phyloP scores from a whole-genome alignment of 2,888 invertebrate genomes.

The Macrophya alboannulata region DNA sequence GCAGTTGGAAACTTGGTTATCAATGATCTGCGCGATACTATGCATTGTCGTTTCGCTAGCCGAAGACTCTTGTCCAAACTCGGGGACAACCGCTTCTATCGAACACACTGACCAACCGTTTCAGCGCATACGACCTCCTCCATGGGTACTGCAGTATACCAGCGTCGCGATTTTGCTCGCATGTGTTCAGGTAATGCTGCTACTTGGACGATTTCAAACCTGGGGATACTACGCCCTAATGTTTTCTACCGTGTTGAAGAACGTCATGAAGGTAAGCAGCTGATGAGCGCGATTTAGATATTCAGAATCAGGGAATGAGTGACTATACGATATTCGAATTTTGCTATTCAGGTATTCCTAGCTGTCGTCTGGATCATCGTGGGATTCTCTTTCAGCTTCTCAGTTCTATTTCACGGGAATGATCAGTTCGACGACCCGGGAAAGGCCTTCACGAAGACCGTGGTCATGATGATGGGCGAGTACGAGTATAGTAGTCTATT shows the following conservation, averaged over 20 bases:
- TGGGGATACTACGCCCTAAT: slow-evolving; percentile 83
- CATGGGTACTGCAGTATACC: slow-evolving; percentile 78
- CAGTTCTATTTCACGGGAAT: slow-evolving; percentile 80
- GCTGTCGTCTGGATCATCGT: slow-evolving; percentile 82
- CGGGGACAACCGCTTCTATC: neutral
- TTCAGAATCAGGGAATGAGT: neutral
- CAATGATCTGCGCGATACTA: slow-evolving; percentile 75
- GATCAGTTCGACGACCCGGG: slow-evolving; percentile 79
- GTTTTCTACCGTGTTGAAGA: slow-evolving; percentile 82
- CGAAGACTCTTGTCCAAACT: slow-evolving; percentile 53
- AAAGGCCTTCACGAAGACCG: slow-evolving; percentile 80
- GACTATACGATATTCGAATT: slow-evolving; percentile 62
- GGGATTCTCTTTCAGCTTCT: slow-evolving; percentile 83
- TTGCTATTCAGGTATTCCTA: slow-evolving; percentile 78
- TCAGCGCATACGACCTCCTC: slow-evolving; percentile 68
- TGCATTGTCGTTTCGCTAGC: slow-evolving; percentile 73
- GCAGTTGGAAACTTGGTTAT: slow-evolving; percentile 79
- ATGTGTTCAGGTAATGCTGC: slow-evolving; percentile 82
- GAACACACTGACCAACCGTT: slow-evolving; percentile 61
- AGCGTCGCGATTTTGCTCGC: slow-evolving; percentile 80
- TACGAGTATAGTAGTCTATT: slow-evolving; percentile 81
- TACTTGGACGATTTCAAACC: slow-evolving; percentile 82
- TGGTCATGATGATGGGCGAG: slow-evolving; percentile 84
- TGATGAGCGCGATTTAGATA: slow-evolving; percentile 71
- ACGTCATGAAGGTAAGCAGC: slow-evolving; percentile 80